These are phyloP conservation scores for Zeugodacus cucurbitae DNA, from an alignment of 1,140 invertebrate species.

Conservation along the genomic window DNA sequence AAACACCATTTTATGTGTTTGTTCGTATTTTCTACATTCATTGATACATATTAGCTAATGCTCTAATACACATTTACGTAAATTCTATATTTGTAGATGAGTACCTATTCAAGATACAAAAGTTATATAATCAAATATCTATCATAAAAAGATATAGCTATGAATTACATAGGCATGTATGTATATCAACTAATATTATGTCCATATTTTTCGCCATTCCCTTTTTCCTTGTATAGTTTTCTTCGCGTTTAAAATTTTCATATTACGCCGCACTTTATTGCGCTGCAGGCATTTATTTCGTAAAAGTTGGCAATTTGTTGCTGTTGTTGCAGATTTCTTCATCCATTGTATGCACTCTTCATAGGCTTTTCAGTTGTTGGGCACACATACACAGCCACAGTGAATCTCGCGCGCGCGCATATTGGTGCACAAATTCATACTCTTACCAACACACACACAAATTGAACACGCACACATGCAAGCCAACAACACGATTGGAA, in stretches of 20 bases:
- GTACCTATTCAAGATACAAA: no score
- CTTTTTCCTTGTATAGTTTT: background rate
- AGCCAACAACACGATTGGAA: background rate
- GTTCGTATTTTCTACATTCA: no score
- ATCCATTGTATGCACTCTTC: background rate
- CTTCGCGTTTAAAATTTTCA: background rate
- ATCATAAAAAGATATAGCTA: no score
- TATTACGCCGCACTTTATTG: background rate
- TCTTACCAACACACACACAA: background rate
- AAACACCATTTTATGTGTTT: no score
- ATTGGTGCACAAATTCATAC: background rate
- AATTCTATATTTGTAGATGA: no score
- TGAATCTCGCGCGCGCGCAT: constrained; percentile 1
- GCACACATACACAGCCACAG: background rate
- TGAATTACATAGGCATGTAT: no score
- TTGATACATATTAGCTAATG: no score
- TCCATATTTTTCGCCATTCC: background rate
- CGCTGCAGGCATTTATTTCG: background rate
- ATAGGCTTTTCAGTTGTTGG: background rate
- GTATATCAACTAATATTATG: no score
- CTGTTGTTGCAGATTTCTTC: constrained; percentile 7
- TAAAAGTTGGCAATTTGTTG: background rate
- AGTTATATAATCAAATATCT: no score
- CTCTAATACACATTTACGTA: no score
- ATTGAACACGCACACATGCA: background rate